Evolutionary conservation across 2,888 invertebrate genomes (phyloP).

Genomic region (Erebia palarica): DNA sequence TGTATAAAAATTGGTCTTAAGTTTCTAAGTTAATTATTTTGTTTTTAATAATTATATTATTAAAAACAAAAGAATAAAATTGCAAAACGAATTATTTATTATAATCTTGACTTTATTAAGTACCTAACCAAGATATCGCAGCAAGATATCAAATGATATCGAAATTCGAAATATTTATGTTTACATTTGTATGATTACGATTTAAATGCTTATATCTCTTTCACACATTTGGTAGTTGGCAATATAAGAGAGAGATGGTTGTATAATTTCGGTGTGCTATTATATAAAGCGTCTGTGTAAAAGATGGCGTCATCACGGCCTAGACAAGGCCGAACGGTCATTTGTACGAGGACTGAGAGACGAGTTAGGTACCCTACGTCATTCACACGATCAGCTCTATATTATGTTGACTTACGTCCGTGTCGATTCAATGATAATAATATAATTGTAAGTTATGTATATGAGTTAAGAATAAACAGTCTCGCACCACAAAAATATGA

Average conservation of each 20-base stretch:
- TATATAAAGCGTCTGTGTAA: slow-evolving; percentile 71
- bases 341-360: slow-evolving; percentile 55
- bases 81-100: too few relatives aligned
- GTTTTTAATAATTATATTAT: neutral
- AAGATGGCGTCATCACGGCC: slow-evolving; percentile 81
- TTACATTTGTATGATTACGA: slow-evolving; percentile 16
- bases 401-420: too few relatives aligned
- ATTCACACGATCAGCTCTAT: slow-evolving; percentile 50
- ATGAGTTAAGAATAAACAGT: too few relatives aligned
- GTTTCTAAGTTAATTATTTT: too few relatives aligned
- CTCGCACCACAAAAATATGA: too few relatives aligned
- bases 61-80: neutral
- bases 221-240: slow-evolving; percentile 25
- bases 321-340: slow-evolving; percentile 82
- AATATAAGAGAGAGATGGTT: slow-evolving; percentile 58
- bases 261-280: slow-evolving; percentile 60
- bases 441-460: too few relatives aligned
- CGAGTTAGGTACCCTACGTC: slow-evolving; percentile 39
- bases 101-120: neutral
- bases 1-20: too few relatives aligned
- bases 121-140: neutral
- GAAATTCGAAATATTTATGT: slow-evolving; percentile 12
- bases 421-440: too few relatives aligned
- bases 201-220: slow-evolving; percentile 27
- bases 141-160: slow-evolving; percentile 10